phyloP scores from a whole-genome alignment of 1,140 invertebrate genomes.

The Drosophila yakuba region DNA sequence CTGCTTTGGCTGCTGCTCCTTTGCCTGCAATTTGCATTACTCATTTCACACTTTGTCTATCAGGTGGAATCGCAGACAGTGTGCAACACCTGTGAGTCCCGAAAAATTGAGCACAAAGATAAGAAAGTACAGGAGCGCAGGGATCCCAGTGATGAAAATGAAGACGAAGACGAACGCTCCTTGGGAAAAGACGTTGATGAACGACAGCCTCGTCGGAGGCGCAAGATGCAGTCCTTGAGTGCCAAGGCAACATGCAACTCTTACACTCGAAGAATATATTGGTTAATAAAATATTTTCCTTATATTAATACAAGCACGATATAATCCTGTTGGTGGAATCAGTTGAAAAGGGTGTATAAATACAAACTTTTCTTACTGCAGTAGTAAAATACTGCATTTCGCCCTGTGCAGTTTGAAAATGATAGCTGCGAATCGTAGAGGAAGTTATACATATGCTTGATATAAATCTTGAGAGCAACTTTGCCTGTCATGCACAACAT shows the following conservation, averaged over 20 bases:
- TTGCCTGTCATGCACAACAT: conserved; percentile 70
- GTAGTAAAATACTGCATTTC: background rate
- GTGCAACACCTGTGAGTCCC: conserved; percentile 33
- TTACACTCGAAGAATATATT: conserved; percentile 11
- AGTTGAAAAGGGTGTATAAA: no score
- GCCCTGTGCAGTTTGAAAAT: background rate
- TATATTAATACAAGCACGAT: no score
- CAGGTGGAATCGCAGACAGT: conserved; percentile 47
- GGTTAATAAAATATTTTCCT: background rate
- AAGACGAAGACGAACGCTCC: conserved; percentile 41
- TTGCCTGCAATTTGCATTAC: conserved; percentile 70
- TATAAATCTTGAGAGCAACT: conserved; percentile 77
- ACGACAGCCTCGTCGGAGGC: conserved; percentile 53
- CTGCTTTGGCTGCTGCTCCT: conserved; percentile 16
- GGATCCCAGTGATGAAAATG: conserved; percentile 34
- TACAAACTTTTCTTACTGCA: no score
- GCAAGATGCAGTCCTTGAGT: conserved; percentile 74
- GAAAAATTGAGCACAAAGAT: conserved; percentile 19
- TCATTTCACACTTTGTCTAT: conserved; percentile 81
- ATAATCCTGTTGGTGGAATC: no score
- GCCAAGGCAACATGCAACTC: conserved; percentile 45
- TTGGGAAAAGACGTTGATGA: conserved; percentile 68
- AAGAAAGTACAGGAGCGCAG: background rate
- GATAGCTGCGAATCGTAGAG: conserved; percentile 19
- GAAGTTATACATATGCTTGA: conserved; percentile 66